Evolutionary conservation across 2,888 invertebrate genomes (phyloP), one percentile per base, ranked within the genome.

Genomic region (Leptopilina myrica): DNA sequence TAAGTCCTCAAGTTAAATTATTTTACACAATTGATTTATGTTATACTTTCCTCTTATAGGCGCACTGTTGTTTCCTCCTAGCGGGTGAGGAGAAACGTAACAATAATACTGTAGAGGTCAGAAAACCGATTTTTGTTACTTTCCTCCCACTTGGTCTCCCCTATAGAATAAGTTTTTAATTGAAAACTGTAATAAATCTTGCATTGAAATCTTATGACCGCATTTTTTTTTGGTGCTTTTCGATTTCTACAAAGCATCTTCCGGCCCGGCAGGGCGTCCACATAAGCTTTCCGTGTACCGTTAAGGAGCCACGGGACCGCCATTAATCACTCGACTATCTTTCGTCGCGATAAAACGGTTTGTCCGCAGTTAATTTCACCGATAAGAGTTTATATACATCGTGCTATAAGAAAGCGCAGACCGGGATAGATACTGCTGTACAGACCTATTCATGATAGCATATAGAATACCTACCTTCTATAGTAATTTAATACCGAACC

Each of bases 341-440:
- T 82, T 77, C 80, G 73, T 79, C 80, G 80, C 78, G 84, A 85
- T 84, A 85, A 85, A 85, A 82, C 81, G 78, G 84, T 84, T 85
- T 85, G 85, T 84, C 81, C 80, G 83, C 81, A 79, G 81, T 85
- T 85, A 84, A 85, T 84, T 84, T 84, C 84, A 80, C 79, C 80
- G 83, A 83, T 84, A 84, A 84, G 80, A 73, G 66, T 12, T 20
- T 78, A 78, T 66, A 78, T 78, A 75, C 79, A 69, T 33, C 79
- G 75, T 56, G 56, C 64, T 40, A 77, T 73, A 49, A 66, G 75
- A 76, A 49, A 79, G 79, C 66, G 53, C 76, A 76, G 76, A 11
- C 78, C 59, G 73, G 56, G n/a, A 79, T 73, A 77, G 69, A 77
- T 79, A 77, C 62, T 79, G 49, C 9, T 8, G 43, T 3, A 49